These are phyloP conservation scores for Bujurquina vittata DNA, from an alignment of 2,113 vertebrate genomes.

Conservation along the genomic window DNA sequence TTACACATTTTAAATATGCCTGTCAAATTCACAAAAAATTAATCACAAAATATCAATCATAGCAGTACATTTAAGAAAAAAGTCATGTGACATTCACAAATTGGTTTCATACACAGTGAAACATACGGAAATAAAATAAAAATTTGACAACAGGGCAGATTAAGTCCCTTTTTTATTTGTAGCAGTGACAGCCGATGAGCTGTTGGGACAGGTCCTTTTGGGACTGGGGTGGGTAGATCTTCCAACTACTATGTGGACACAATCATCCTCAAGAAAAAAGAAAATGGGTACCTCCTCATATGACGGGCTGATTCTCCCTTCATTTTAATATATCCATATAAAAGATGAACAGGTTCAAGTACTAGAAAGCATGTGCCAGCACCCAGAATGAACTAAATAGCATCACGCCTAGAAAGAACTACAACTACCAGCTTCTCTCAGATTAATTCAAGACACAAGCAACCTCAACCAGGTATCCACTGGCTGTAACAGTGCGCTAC, in stretches of 20 bases:
- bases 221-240: background rate
- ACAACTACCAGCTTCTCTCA: background rate
- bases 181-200: background rate
- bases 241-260: background rate
- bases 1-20: background rate
- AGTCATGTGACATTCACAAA: background rate
- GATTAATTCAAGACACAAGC: background rate
- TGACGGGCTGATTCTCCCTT: background rate
- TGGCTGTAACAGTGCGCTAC: background rate
- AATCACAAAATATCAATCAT: background rate
- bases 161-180: slow-evolving; percentile 52
- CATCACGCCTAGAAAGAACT: background rate
- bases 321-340: background rate
- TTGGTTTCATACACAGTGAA: background rate
- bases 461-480: background rate
- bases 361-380: background rate
- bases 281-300: background rate
- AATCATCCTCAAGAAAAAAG: background rate
- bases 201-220: background rate
- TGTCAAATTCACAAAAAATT: background rate
- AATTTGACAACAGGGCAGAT: slow-evolving; percentile 3
- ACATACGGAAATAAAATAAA: slow-evolving; percentile 10
- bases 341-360: background rate
- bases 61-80: background rate
- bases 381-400: background rate